Evolutionary conservation across 2,113 vertebrate genomes (phyloP).

Genomic region (Reinhardtius hippoglossoides): DNA sequence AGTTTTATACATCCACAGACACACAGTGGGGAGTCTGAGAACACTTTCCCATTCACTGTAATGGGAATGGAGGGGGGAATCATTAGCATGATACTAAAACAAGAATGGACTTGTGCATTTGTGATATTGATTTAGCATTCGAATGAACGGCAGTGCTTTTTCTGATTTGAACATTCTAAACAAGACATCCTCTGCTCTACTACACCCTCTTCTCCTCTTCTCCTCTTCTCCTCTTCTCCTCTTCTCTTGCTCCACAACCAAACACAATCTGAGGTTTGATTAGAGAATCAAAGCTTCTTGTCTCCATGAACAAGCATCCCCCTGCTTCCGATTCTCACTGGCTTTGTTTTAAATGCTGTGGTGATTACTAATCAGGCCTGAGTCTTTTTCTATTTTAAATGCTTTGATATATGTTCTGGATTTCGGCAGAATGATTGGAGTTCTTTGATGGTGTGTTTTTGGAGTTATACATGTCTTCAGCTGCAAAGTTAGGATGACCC

Average conservation of each 20-base stretch:
- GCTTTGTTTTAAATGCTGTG: slow-evolving; percentile 6
- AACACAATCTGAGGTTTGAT: slow-evolving; percentile 7
- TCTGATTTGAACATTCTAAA: too few species aligned
- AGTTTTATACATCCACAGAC: too few species aligned
- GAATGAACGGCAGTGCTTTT: too few species aligned
- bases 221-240: too few species aligned
- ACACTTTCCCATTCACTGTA: too few species aligned
- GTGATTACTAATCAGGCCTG: background rate
- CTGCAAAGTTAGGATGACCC: background rate
- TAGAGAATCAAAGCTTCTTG: slow-evolving; percentile 13
- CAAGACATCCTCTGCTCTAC: too few species aligned
- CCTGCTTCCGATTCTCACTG: background rate
- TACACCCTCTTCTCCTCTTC: too few species aligned
- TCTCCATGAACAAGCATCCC: background rate
- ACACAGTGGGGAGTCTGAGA: too few species aligned
- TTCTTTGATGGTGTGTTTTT: background rate
- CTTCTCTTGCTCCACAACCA: background rate
- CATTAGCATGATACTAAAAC: too few species aligned
- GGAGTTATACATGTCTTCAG: background rate
- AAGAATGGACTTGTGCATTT: too few species aligned
- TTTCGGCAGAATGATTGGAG: background rate
- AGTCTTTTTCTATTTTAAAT: background rate
- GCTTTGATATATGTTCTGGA: background rate
- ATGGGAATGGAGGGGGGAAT: too few species aligned
- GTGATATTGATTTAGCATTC: too few species aligned